phyloP scores from a whole-genome alignment of 2,113 vertebrate species.

The Macquaria ambigua region DNA sequence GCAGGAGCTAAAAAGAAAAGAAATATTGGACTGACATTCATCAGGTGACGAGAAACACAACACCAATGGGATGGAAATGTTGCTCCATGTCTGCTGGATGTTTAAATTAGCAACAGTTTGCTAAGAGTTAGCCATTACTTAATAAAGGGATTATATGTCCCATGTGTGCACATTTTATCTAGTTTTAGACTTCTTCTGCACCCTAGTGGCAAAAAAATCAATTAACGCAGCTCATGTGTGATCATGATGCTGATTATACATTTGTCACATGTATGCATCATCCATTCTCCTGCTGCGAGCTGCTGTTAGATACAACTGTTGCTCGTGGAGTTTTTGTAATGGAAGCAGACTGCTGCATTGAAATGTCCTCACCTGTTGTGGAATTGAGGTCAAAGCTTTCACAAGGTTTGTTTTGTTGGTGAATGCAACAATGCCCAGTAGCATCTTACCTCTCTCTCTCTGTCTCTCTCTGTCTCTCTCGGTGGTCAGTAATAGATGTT shows the following conservation, averaged over 20 bases:
- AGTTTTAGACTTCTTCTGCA: too few relatives aligned
- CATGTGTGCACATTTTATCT: too few relatives aligned
- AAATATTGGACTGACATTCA: neutral
- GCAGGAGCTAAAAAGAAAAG: neutral
- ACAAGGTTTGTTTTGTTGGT: slow-evolving; percentile 16
- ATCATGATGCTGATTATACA: neutral
- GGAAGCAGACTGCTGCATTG: neutral
- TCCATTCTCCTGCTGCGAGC: neutral
- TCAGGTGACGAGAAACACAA: neutral
- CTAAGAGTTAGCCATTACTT: neutral
- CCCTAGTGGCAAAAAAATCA: too few relatives aligned
- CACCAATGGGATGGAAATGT: too few relatives aligned
- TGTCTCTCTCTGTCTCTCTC: neutral
- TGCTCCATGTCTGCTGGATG: too few relatives aligned
- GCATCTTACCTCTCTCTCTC: neutral
- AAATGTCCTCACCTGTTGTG: slow-evolving; percentile 25
- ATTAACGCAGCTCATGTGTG: too few relatives aligned
- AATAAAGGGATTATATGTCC: neutral
- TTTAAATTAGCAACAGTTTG: neutral
- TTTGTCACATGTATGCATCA: neutral
- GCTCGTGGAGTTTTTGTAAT: neutral
- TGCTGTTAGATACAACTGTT: neutral
- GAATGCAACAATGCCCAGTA: neutral
- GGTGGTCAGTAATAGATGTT: slow-evolving; percentile 58
- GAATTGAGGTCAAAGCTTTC: slow-evolving; percentile 52